Evolutionary conservation across 1,140 invertebrate species (phyloP), one percentile per base, ranked within the genome.

Genomic region (Drosophila yakuba): DNA sequence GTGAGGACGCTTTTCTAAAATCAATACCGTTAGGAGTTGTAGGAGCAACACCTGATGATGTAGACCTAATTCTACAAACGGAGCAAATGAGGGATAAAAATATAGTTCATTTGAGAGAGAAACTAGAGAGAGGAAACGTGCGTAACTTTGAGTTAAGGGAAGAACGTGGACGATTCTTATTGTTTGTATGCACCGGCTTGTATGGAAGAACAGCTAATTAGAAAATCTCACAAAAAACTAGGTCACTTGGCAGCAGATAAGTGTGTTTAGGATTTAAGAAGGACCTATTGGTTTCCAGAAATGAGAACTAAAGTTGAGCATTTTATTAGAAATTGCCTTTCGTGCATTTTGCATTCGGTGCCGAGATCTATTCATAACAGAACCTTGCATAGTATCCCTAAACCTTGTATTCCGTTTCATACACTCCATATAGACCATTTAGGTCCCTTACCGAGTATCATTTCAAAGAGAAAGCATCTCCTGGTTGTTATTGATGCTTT

Each of bases 41-140:
- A 36, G 41, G 43, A 3, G 56, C 36, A 39, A 41, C 20, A 56
- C 36, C 20, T 36, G 17, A 44, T 4, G 28, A 58, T 17, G 41
- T 59, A 36, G 17, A 59, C 0, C n/a, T 60, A 14, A 60, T 50
- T 25, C 17, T 60, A 48, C 36, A 62, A 52, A 54, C 15, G 35
- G 7, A 51, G 23, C 44, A 59, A 47, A 59, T 41, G n/a, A 23
- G 58, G 0, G 36, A 61, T 41, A 8, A 20, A 6, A 10, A 61
- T 14, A 39, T 54, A 35, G 7, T 51, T 51, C 23, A 5, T 43
- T 20, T 62, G n/a, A 39, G 36, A 52, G 11, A 61, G 14, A 47
- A 20, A 59, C 32, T 47, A 36, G 17, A 58, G 25, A 36, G 25
- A 7, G 45, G 36, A 17, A 25, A 14, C 23, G 2, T 36, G 28